phyloP scores from a whole-genome alignment of 2,113 vertebrate genomes.

The Alethe diademata region DNA sequence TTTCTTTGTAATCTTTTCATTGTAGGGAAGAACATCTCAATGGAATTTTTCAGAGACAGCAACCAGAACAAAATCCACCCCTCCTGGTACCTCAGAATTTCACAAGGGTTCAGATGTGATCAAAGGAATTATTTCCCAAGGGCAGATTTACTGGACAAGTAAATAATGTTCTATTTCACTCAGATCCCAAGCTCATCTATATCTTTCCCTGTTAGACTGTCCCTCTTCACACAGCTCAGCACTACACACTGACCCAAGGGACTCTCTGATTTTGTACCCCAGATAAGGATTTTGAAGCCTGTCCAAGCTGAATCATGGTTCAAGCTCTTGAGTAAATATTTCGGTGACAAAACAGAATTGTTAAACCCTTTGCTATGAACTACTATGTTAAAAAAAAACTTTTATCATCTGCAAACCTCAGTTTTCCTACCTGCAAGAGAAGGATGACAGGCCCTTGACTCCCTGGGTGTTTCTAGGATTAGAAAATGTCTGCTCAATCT shows the following conservation, averaged over 20 bases:
- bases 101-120: neutral
- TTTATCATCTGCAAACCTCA: neutral
- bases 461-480: slow-evolving; percentile 20
- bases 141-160: neutral
- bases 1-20: neutral
- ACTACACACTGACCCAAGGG: neutral
- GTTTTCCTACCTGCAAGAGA: neutral
- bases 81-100: neutral
- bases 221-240: neutral
- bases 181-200: neutral
- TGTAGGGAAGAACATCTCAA: neutral
- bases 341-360: neutral
- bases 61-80: neutral
- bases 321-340: neutral
- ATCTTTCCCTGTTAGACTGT: neutral
- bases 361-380: neutral
- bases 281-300: neutral
- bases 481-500: neutral
- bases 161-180: neutral
- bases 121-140: neutral
- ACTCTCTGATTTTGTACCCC: neutral
- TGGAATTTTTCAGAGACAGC: neutral
- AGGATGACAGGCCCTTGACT: neutral
- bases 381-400: neutral
- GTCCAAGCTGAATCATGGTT: neutral